These are phyloP conservation scores for Gasterosteus aculeatus DNA, from an alignment of 2,113 vertebrate species.

Conservation along the genomic window DNA sequence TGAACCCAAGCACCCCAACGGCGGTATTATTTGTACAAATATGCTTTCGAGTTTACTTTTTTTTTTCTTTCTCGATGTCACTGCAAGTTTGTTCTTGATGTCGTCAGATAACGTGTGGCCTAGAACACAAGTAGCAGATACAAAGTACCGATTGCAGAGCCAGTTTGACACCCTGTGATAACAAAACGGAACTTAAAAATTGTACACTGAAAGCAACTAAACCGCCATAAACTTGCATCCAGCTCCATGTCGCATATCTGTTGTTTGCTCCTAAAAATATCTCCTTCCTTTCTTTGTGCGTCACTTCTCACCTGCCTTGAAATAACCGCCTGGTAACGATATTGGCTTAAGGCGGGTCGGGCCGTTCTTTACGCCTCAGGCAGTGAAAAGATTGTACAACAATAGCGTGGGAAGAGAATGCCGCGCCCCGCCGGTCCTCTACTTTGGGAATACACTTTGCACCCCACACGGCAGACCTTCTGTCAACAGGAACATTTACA, in stretches of 20 bases:
- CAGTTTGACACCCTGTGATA: not conserved
- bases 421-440: conserved; percentile 59
- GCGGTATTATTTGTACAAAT: not conserved
- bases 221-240: not conserved
- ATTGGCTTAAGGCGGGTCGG: conserved; percentile 57
- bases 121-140: not conserved
- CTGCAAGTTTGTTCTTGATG: not conserved
- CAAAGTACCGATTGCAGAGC: not conserved
- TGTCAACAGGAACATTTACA: conserved; percentile 34
- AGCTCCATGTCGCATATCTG: not conserved
- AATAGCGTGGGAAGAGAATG: conserved; percentile 23
- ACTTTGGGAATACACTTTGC: conserved; percentile 27
- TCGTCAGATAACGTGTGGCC: not conserved
- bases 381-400: conserved; percentile 46
- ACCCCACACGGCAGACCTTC: conserved; percentile 31
- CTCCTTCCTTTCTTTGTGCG: not conserved
- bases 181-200: not conserved
- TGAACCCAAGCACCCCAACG: not conserved
- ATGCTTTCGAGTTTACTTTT: not conserved
- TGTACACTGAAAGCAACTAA: not conserved
- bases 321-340: conserved; percentile 48
- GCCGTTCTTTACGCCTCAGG: conserved; percentile 9
- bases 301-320: not conserved
- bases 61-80: not conserved
- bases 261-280: not conserved